These are phyloP conservation scores for Drosophila erecta DNA, from an alignment of 1,140 invertebrate genomes.

Conservation along the genomic window DNA sequence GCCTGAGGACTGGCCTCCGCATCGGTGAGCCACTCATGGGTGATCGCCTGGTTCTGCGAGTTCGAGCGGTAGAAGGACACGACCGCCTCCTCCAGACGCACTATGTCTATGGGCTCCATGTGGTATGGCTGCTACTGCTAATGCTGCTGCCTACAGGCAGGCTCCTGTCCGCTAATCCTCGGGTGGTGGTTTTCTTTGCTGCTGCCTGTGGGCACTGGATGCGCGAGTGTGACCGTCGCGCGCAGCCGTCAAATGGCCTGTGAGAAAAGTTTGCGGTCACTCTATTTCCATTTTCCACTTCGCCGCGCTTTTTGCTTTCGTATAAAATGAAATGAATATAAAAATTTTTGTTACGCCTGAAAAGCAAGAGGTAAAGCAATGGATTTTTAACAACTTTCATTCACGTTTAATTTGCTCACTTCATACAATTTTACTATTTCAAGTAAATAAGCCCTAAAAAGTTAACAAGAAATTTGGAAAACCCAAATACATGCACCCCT, in stretches of 20 bases:
- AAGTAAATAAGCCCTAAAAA: background rate
- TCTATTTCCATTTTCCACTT: background rate
- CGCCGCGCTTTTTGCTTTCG: background rate
- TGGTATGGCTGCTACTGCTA: background rate
- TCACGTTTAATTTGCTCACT: no score
- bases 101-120: constrained; percentile 75
- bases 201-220: constrained; percentile 1
- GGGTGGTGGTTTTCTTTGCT: constrained; percentile 10
- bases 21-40: constrained; percentile 92
- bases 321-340: no score
- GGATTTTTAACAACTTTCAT: no score
- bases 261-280: background rate
- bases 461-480: background rate
- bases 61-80: constrained; percentile 76
- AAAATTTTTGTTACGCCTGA: no score
- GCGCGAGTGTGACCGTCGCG: background rate
- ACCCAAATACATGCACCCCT: background rate
- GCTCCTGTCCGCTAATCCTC: constrained; percentile 8
- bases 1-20: constrained; percentile 93
- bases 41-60: constrained; percentile 88
- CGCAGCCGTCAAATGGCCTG: background rate
- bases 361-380: no score
- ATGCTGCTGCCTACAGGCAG: constrained; percentile 16
- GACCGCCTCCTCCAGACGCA: constrained; percentile 76
- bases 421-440: no score